Base-by-base conservation (phyloP, 2,113 vertebrate genomes). In the Echinops telfairi region DNA sequence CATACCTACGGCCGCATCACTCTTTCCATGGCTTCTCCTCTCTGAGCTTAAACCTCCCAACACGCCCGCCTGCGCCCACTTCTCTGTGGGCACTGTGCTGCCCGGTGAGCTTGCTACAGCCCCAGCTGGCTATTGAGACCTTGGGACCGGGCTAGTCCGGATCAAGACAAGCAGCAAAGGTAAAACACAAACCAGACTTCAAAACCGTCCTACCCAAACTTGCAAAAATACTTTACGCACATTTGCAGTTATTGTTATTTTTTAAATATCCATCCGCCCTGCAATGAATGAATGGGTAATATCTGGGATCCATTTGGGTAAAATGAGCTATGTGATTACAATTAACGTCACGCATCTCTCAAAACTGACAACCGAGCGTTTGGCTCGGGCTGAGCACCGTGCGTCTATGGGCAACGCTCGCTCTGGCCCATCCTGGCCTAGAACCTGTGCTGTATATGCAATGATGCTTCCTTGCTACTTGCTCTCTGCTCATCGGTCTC, bases 41-140 rank as follows among this genome's bases (percentile, higher is more conserved):
- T 5, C 40, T 2, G 29, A 62, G 85, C 33, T 76, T 78, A 22
- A 22, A 58, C 3, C 27, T 86, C 27, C 90, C 40, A 15, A 73
- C 53, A 9, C 15, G 23, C 23, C 88, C 47, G 0, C 23, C 1
- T 22, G 62, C 25, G 7, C 40, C 76, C 66, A n/a, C 1, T 6
- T 0, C 6, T 29, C 40, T 0, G 47, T 4, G 57, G 62, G 43
- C 15, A 0, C 78, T 19, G n/a, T 0, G 2, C 16, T 8, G 31
- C 20, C 60, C 40, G n/a, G 10, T 36, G 80, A 6, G 11, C 19
- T 0, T 68, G 29, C 43, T 5, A 31, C 1, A 31, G 83, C 25
- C 70, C 84, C 19, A 25, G 0, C 0, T 2, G 58, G 36, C 71
- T 3, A 0, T 1, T 2, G 38, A 43, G 60, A 27, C 73, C 38